Percentiles rank a stretch among this genome's conserved stretches.
Evolutionary conservation across 2,888 invertebrate species (phyloP).

Genomic region (Imbricaverruca yamaguchii): DNA sequence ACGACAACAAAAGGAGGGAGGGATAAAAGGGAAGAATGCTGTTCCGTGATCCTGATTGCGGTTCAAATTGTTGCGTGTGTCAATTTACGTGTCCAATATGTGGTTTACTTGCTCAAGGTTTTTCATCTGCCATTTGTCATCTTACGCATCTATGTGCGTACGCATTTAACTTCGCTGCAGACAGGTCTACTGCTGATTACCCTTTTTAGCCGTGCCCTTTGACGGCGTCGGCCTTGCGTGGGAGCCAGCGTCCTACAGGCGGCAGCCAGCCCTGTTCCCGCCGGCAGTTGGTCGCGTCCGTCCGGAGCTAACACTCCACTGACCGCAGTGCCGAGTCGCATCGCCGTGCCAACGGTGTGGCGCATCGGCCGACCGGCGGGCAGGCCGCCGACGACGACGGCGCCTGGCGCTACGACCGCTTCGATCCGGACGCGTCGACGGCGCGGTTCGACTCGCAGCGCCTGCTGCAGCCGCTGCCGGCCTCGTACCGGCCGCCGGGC

Average conservation of each 20-base stretch:
- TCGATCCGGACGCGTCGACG: background rate
- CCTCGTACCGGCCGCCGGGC: background rate
- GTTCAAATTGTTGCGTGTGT: no score
- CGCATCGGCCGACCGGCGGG: no score
- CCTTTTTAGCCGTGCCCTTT: background rate
- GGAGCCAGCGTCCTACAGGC: background rate
- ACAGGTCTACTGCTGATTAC: no score
- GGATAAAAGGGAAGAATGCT: no score
- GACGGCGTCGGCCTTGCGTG: background rate
- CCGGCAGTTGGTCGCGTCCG: background rate
- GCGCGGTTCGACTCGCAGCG: constrained; percentile 1
- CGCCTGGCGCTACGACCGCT: constrained; percentile 4
- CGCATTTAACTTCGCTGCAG: no score
- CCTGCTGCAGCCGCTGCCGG: background rate
- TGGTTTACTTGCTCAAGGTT: no score
- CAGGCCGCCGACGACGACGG: background rate
- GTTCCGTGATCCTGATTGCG: no score
- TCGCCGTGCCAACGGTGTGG: background rate
- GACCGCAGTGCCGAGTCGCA: background rate
- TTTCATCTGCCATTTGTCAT: no score
- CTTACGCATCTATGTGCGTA: no score
- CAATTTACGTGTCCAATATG: no score
- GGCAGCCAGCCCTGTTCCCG: background rate
- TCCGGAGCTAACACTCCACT: background rate
- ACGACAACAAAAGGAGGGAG: no score